Percentiles rank a stretch among this genome's conserved stretches.
These are phyloP conservation scores for Sphaerophoria rueppellii DNA, from an alignment of 2,888 invertebrate genomes.

Conservation along the genomic window DNA sequence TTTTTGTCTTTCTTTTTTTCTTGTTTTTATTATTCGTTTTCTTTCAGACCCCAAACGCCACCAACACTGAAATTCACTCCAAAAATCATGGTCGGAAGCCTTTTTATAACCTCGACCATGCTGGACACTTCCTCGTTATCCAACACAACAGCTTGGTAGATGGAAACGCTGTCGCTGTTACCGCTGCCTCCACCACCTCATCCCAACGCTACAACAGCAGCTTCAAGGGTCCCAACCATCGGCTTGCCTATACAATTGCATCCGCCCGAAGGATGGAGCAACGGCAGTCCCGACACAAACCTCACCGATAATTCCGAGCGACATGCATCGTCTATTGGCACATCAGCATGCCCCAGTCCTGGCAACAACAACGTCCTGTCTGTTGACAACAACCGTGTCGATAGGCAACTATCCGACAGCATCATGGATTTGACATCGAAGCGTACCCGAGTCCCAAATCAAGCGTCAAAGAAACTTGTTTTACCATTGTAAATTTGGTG, in stretches of 20 bases:
- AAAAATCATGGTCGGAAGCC: constrained; percentile 44
- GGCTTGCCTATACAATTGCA: constrained; percentile 86
- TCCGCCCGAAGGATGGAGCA: constrained; percentile 98
- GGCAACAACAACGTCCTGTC: constrained; percentile 50
- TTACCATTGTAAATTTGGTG: constrained; percentile 99
- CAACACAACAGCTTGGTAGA: constrained; percentile 52
- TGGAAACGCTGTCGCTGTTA: too few species aligned
- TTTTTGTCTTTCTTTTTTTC: too few species aligned
- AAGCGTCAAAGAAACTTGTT: constrained; percentile 99
- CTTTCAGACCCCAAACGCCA: too few species aligned
- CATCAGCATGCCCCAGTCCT: constrained; percentile 43
- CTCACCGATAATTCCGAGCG: constrained; percentile 89
- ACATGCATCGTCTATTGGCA: constrained; percentile 83
- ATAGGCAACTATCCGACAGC: constrained; percentile 81
- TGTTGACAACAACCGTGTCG: constrained; percentile 48
- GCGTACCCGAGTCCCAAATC: constrained; percentile 97
- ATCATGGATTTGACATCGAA: constrained; percentile 95
- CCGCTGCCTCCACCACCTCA: constrained; percentile 37
- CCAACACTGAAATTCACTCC: neutral
- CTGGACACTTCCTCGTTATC: constrained; percentile 64
- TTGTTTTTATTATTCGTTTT: too few species aligned
- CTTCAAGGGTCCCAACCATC: constrained; percentile 52
- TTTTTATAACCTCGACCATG: constrained; percentile 53
- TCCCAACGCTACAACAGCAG: constrained; percentile 53
- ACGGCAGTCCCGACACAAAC: constrained; percentile 90